phyloP scores from a whole-genome alignment of 2,888 invertebrate species.

The Calameuta idolon region DNA sequence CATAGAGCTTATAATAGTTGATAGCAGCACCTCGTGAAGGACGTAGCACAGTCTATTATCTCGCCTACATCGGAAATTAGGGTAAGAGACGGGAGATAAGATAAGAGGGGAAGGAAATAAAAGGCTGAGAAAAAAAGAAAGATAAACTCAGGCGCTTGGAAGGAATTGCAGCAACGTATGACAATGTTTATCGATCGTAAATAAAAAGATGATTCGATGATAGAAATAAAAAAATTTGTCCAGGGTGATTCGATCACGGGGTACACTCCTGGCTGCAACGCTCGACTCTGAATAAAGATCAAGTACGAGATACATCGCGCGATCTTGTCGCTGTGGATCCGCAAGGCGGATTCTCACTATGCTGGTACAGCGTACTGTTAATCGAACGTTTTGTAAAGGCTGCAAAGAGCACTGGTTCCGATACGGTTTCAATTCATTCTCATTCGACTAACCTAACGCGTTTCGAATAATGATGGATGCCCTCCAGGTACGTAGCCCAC shows the following conservation, averaged over 20 bases:
- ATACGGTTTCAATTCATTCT: not conserved
- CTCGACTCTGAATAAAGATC: constrained; percentile 19
- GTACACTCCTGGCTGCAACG: constrained; percentile 8
- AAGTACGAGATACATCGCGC: constrained; percentile 15
- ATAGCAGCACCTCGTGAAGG: not conserved
- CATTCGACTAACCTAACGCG: not conserved
- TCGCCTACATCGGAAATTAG: not conserved
- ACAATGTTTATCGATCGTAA: not conserved
- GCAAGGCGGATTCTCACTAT: not conserved
- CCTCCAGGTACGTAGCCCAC: not conserved
- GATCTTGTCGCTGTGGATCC: constrained; percentile 10
- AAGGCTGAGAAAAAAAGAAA: not conserved
- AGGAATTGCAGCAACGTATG: not conserved
- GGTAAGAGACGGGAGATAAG: not conserved
- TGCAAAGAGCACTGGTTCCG: not conserved
- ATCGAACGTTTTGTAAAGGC: not conserved
- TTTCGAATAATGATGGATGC: not conserved
- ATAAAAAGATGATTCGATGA: not conserved
- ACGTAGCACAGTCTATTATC: not conserved
- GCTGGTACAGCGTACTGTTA: not conserved
- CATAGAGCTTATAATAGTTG: not conserved
- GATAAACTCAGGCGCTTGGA: not conserved
- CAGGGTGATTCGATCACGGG: not conserved
- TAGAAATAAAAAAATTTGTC: not conserved
- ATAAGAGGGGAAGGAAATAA: not conserved